These are phyloP conservation scores for Drosophila albomicans DNA, from an alignment of 1,140 invertebrate genomes.

Conservation along the genomic window DNA sequence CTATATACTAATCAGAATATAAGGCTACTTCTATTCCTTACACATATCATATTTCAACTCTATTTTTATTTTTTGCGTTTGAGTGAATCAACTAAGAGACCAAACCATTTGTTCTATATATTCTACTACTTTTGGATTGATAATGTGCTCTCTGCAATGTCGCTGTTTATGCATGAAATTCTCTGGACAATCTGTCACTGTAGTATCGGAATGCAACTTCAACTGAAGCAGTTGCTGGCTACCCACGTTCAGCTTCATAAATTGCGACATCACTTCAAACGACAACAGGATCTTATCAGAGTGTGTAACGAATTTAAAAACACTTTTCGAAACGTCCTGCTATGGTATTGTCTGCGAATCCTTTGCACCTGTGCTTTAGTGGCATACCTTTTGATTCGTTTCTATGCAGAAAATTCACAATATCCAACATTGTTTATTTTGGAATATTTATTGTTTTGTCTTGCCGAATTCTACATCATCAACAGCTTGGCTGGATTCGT, in stretches of 20 bases:
- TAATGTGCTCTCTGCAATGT: background rate
- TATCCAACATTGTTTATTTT: too few species aligned
- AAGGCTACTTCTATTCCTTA: background rate
- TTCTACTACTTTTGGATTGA: background rate
- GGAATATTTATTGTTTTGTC: background rate
- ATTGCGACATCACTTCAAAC: background rate
- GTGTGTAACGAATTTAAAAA: conserved; percentile 2
- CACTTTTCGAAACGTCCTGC: background rate
- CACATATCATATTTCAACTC: background rate
- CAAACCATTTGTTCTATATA: background rate
- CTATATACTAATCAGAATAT: background rate
- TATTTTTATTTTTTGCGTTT: background rate
- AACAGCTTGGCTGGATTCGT: background rate
- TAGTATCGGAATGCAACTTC: background rate
- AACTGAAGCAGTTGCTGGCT: background rate
- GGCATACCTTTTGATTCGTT: background rate
- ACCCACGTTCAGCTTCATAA: background rate
- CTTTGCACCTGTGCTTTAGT: background rate
- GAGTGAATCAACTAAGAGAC: background rate
- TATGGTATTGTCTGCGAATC: background rate
- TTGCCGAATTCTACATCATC: background rate
- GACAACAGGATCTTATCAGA: conserved; percentile 2
- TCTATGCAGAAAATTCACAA: background rate
- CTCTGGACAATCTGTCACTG: background rate
- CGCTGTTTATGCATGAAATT: conserved; percentile 1